Percentiles rank a stretch among this genome's conserved stretches.
Conservation (phyloP, 92 coral and sea anemone genomes). For the Bergia puertoricense region DNA sequence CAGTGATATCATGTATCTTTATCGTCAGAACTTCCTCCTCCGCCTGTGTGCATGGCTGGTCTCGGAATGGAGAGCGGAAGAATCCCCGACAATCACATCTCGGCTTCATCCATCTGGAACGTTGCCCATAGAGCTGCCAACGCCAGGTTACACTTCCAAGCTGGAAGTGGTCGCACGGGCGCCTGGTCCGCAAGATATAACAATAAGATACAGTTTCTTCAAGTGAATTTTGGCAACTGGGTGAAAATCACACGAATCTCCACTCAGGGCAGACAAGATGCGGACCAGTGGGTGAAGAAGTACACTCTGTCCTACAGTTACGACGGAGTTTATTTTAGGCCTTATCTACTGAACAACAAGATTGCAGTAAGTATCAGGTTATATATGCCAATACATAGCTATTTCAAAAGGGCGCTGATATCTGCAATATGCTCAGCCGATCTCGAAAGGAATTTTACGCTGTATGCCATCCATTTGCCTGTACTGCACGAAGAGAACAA, state of each 20-base stretch:
- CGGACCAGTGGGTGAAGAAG: constrained; percentile 10
- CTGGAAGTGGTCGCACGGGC: background rate
- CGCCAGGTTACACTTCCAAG: background rate
- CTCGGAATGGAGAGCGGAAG: constrained; percentile 16
- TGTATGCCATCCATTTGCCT: too few species aligned
- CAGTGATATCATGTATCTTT: background rate
- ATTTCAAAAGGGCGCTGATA: background rate
- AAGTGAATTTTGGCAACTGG: background rate
- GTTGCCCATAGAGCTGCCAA: background rate
- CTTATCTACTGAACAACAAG: background rate
- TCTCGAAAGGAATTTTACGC: too few species aligned
- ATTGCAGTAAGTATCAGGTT: background rate
- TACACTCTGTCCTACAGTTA: constrained; percentile 16
- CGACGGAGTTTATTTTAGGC: constrained; percentile 5
- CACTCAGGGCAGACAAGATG: constrained; percentile 28
- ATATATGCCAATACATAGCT: background rate
- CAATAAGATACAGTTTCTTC: background rate
- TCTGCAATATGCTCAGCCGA: too few species aligned
- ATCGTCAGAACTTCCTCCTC: background rate
- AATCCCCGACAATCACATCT: constrained; percentile 8
- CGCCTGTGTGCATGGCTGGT: background rate
- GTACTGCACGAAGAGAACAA: too few species aligned
- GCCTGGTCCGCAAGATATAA: background rate
- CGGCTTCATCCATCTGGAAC: background rate
- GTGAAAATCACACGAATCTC: constrained; percentile 2